Evolutionary conservation across 2,797 vertebrate genomes (phyloP).

Genomic region (Pelochelys cantorii): DNA sequence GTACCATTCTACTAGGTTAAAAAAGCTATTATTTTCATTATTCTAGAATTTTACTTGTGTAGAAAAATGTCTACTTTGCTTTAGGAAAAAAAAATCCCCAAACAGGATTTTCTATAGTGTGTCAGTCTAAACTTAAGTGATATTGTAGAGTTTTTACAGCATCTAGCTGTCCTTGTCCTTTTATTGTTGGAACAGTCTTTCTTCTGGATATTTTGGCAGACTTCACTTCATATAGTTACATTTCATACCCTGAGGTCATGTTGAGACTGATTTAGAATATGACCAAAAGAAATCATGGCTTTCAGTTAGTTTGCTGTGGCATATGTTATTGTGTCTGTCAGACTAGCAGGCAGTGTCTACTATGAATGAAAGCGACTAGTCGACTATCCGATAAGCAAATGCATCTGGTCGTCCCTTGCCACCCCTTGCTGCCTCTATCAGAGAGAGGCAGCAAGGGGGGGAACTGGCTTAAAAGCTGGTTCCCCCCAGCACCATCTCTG

Average conservation of each 20-base stretch:
- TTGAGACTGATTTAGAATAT: constrained; percentile 20
- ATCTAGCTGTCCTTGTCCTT: neutral
- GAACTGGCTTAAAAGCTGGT: too few relatives aligned
- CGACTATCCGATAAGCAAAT: too few relatives aligned
- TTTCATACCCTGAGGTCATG: neutral
- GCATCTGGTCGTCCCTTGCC: too few relatives aligned
- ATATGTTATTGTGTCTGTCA: neutral
- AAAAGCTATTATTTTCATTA: neutral
- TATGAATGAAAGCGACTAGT: too few relatives aligned
- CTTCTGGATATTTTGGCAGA: neutral
- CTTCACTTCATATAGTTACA: neutral
- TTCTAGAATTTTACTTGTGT: constrained; percentile 59
- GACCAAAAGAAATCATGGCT: constrained; percentile 64
- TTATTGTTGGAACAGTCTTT: neutral
- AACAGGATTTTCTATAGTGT: neutral
- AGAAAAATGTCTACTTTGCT: neutral
- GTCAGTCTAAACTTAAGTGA: neutral
- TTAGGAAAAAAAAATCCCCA: rapidly evolving
- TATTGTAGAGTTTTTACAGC: neutral
- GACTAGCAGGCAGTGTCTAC: neutral
- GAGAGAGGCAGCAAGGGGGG: too few relatives aligned
- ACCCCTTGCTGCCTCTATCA: too few relatives aligned
- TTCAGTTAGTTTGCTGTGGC: constrained; percentile 31
- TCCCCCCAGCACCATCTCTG: too few relatives aligned
- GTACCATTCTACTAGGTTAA: neutral